Evolutionary conservation across 2,888 invertebrate genomes (phyloP).

Genomic region (Eledona agricola): DNA sequence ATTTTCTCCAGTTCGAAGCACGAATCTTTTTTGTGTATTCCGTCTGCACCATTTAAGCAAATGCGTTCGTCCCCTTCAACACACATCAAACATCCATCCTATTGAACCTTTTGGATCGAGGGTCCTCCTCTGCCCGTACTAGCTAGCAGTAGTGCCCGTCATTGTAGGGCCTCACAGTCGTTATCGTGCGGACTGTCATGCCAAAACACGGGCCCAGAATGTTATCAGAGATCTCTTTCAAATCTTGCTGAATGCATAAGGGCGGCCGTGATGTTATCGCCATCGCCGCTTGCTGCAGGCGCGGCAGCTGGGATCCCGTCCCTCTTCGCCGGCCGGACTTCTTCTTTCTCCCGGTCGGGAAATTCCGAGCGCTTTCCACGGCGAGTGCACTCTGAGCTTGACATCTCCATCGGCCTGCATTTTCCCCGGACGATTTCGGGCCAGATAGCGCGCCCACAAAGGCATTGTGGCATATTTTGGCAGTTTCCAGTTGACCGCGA

Average conservation of each 20-base stretch:
- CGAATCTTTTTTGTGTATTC: slow-evolving; percentile 19
- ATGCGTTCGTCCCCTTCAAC: slow-evolving; percentile 34
- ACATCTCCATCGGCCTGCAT: too few species aligned
- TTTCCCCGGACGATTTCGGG: too few species aligned
- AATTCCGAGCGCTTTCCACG: slow-evolving; percentile 10
- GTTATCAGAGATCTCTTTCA: slow-evolving; percentile 65
- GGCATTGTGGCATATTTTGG: too few species aligned
- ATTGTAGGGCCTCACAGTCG: slow-evolving; percentile 57
- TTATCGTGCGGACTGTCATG: slow-evolving; percentile 64
- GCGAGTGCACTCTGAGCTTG: too few species aligned
- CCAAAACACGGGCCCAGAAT: slow-evolving; percentile 65
- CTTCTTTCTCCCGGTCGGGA: slow-evolving; percentile 11
- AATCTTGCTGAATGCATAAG: slow-evolving; percentile 65
- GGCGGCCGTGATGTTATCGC: slow-evolving; percentile 62
- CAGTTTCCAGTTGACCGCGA: slow-evolving; percentile 43
- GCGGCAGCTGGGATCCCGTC: slow-evolving; percentile 57
- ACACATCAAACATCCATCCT: slow-evolving; percentile 38
- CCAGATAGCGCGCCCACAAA: too few species aligned
- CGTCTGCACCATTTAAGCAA: slow-evolving; percentile 31
- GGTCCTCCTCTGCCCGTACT: slow-evolving; percentile 36
- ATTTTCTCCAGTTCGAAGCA: too few species aligned
- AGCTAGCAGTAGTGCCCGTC: slow-evolving; percentile 40
- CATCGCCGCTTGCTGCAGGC: slow-evolving; percentile 57
- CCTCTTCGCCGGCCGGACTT: slow-evolving; percentile 19
- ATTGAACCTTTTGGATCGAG: slow-evolving; percentile 34